Conservation (phyloP, 1,140 invertebrate species). For the Drosophila micromelanica region DNA sequence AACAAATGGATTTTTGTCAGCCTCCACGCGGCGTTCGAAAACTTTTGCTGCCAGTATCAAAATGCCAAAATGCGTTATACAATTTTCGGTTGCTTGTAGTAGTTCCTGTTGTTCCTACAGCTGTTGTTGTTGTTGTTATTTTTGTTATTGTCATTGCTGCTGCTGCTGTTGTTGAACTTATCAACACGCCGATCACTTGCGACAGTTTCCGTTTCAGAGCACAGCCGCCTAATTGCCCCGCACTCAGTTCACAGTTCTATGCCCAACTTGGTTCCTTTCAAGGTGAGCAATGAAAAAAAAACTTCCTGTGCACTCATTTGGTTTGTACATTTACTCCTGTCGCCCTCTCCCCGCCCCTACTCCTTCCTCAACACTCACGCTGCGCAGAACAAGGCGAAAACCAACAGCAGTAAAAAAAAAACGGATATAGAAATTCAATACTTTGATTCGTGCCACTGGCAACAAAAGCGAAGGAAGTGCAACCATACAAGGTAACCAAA, state of each 20-base stretch:
- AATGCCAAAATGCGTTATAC: slow-evolving; percentile 49
- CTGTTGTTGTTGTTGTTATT: slow-evolving; percentile 32
- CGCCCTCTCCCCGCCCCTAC: not conserved
- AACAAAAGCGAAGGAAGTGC: slow-evolving; percentile 68
- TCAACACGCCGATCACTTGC: slow-evolving; percentile 80
- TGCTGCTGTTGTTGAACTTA: slow-evolving; percentile 65
- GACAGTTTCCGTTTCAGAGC: slow-evolving; percentile 77
- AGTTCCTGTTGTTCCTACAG: slow-evolving; percentile 29
- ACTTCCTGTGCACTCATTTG: slow-evolving; percentile 81
- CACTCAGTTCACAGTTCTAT: slow-evolving; percentile 52
- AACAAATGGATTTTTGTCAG: slow-evolving; percentile 61
- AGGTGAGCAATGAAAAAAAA: slow-evolving; percentile 71
- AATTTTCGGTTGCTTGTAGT: slow-evolving; percentile 31
- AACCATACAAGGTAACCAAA: slow-evolving; percentile 82
- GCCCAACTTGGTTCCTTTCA: slow-evolving; percentile 48
- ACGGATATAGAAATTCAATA: slow-evolving; percentile 84
- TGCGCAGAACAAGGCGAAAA: slow-evolving; percentile 33
- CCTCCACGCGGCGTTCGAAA: slow-evolving; percentile 46
- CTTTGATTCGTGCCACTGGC: slow-evolving; percentile 80
- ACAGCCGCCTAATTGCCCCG: slow-evolving; percentile 74
- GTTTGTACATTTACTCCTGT: slow-evolving; percentile 55
- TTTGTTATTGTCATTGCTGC: slow-evolving; percentile 7
- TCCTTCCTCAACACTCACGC: too few relatives aligned
- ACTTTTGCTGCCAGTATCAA: slow-evolving; percentile 52
- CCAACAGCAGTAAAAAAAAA: slow-evolving; percentile 60